These are phyloP conservation scores for Pogonocherus hispidulus DNA, from an alignment of 2,888 invertebrate genomes.

Conservation along the genomic window DNA sequence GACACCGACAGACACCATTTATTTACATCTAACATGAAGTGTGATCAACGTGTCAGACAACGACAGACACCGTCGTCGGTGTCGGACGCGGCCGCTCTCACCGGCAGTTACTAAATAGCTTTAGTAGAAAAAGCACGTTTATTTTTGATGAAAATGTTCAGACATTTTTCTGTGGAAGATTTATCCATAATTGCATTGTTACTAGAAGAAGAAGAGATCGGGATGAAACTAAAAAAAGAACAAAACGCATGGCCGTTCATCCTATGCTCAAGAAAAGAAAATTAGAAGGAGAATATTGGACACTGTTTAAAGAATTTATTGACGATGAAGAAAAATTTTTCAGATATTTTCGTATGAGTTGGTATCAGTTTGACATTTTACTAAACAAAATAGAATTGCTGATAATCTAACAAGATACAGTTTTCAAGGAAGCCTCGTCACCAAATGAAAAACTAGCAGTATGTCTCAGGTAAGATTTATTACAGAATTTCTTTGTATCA, in stretches of 20 bases:
- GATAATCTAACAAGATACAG: background rate
- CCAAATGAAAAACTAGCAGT: background rate
- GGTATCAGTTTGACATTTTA: background rate
- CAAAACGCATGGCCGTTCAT: background rate
- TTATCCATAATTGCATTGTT: too few relatives aligned
- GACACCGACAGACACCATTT: too few relatives aligned
- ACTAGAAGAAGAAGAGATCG: background rate
- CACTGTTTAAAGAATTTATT: background rate
- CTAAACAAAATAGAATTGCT: background rate
- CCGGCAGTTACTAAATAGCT: too few relatives aligned
- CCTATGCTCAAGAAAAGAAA: background rate
- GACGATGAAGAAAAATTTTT: background rate
- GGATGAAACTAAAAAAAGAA: background rate
- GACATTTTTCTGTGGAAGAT: too few relatives aligned
- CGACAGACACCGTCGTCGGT: too few relatives aligned
- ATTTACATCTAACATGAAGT: too few relatives aligned
- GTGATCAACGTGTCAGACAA: too few relatives aligned
- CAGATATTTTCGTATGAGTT: background rate
- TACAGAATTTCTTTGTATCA: background rate
- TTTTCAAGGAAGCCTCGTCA: background rate
- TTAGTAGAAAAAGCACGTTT: too few relatives aligned
- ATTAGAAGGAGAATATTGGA: background rate
- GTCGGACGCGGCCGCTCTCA: too few relatives aligned
- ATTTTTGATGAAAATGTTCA: too few relatives aligned
- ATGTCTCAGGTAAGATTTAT: constrained; percentile 1